These are phyloP conservation scores for Thelaira solivaga DNA, from an alignment of 2,888 invertebrate genomes.

Conservation along the genomic window DNA sequence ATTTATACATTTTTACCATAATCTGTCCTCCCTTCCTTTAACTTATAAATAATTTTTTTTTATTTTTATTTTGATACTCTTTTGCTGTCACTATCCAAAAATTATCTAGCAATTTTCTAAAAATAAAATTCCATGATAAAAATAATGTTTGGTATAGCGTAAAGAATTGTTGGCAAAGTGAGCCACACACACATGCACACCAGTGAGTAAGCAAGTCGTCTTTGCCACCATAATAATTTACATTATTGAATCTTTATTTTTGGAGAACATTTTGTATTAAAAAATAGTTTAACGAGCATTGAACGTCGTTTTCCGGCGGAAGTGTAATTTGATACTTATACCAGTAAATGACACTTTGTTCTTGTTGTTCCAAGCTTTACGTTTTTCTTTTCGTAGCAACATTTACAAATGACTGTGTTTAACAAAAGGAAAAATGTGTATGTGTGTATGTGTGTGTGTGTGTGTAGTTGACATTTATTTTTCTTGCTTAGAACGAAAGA, in stretches of 20 bases:
- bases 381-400: conserved; percentile 39
- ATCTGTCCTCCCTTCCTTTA: conserved; percentile 37
- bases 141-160: background rate
- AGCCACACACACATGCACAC: conserved; percentile 5
- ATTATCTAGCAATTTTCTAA: conserved; percentile 32
- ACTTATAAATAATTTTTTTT: background rate
- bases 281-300: conserved; percentile 62
- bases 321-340: conserved; percentile 74
- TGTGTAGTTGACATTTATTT: background rate
- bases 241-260: conserved; percentile 42
- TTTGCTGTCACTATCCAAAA: conserved; percentile 17
- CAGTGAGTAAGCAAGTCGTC: no score
- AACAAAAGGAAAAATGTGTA: conserved; percentile 6
- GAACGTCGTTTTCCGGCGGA: conserved; percentile 71
- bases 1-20: conserved; percentile 32
- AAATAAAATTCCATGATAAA: conserved; percentile 43
- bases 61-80: no score
- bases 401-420: conserved; percentile 26
- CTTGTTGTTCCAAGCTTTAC: background rate
- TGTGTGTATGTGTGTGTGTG: conserved; percentile 15
- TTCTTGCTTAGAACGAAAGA: background rate
- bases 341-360: conserved; percentile 65
- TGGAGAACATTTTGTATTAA: conserved; percentile 36
- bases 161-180: background rate
- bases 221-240: conserved; percentile 36